phyloP scores from a whole-genome alignment of 2,888 invertebrate genomes.

The Petrolisthes manimaculis region DNA sequence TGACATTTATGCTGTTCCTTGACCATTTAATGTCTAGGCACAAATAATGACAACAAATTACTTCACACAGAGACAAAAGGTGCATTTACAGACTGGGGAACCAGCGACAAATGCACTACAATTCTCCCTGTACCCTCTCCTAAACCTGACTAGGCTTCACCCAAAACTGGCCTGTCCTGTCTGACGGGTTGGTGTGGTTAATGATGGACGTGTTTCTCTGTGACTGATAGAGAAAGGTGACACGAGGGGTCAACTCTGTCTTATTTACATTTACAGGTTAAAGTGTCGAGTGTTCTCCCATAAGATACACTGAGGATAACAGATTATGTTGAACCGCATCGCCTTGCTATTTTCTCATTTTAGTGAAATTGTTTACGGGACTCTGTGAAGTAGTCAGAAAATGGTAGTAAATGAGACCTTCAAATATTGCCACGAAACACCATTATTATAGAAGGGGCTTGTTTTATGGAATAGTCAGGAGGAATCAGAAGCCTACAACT shows the following conservation, averaged over 20 bases:
- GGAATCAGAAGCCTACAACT: no score
- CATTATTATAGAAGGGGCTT: no score
- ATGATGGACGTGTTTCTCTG: conserved; percentile 29
- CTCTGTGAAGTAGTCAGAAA: no score
- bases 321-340: no score
- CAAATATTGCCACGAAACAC: no score
- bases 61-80: neutral
- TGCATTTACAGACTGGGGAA: neutral
- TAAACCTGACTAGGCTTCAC: neutral
- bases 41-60: neutral
- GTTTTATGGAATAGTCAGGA: no score
- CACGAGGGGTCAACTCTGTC: neutral
- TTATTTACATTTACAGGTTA: no score
- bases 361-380: no score
- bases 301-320: no score
- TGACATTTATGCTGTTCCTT: neutral
- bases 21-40: neutral
- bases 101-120: neutral
- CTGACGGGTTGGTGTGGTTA: conserved; percentile 13
- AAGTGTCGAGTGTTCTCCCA: no score
- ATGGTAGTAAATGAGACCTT: no score
- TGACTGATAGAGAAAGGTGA: conserved; percentile 12
- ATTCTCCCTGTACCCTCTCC: neutral
- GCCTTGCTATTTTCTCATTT: no score
- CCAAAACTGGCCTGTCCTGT: neutral